Base-by-base conservation (phyloP, 1,140 invertebrate species). In the Papilio glaucus region DNA sequence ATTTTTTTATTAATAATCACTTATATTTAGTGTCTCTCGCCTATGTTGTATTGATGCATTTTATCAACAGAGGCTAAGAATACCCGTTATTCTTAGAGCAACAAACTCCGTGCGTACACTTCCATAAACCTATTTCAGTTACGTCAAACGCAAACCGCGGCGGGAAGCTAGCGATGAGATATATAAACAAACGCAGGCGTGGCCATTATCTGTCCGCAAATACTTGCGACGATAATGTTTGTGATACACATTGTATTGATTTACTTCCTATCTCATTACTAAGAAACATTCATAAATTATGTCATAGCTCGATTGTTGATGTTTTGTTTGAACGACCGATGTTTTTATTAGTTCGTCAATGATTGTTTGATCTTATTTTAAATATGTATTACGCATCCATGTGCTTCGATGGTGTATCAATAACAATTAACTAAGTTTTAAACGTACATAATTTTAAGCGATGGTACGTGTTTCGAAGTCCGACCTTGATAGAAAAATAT, bases 161-260 rank as follows among this genome's bases (percentile, higher is more conserved):
- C 49, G 53, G 49, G 29, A 71, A 60, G 53, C 69, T 60, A 71
- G 49, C 15, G 21, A 60, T 15, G 49, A 60, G 38, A 41, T 37
- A 71, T 61, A 39, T 42, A 71, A 57, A 71, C 49, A 60, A 57
- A 71, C 24, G 38, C 69, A 49, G 24, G 42, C 42, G 33, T 65
- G 41, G 61, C 29, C 61, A 71, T 68, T 74, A 72, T 69, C 67
- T 26, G 41, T 49, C 67, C 45, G 42, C 45, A 63, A 74, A 74
- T 62, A 70, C 18, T 70, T 49, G 42, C 12, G 42, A 57, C 8
- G 61, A 76, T 65, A 67, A 57, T 71, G 53, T 49, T 68, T 72
- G 75, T 80, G 71, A 70, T 76, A 69, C 18, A 67, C 42, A 78
- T 67, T 61, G 72, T 79, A 79, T 82, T 82, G 77, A 81, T 84